Base-by-base conservation (phyloP, 2,113 vertebrate species). In the Dascyllus trimaculatus region DNA sequence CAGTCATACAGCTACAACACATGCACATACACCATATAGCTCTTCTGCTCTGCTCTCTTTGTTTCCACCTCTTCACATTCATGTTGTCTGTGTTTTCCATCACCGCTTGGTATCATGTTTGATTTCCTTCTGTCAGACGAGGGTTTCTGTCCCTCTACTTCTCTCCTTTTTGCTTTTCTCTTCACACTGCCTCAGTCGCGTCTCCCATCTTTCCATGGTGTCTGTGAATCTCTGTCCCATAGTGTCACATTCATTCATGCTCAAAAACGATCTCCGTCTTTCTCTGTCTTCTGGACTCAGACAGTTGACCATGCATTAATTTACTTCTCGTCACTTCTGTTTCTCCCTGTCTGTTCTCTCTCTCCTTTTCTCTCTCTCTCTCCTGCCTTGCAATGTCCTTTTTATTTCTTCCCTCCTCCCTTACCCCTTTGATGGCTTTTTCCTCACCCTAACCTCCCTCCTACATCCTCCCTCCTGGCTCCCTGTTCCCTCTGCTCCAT, bases 251-350 rank as follows among this genome's bases (percentile, higher is more conserved):
- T 78, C 69, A 74, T 88, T 87, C 84, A 87, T 82, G 78, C 80
- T 86, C 89, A 91, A 80, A 57, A 85, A 90, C 57, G 3, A 88
- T 85, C 82, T 85, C 84, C 54, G 48, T 88, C 90, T 86, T 86
- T 89, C 89, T 90, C 87, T 93, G 81, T 91, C 86, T 89, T 88
- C 87, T 91, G 87, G 82, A 86, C 86, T 91, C 88, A 87, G 88
- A 91, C 88, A 90, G 89, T 92, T 85, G 71, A 92, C 84, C 92
- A 93, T 92, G 92, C 91, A 92, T 93, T 93, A 92, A 93, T 92
- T 93, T 93, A 82, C 77, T 89, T 92, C 91, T 93, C 85, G 87
- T 85, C 92, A 89, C 86, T 91, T 92, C 84, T 92, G 71, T 89
- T 88, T 89, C 84, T 86, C 87, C 71, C 26, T 81, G 73, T 88